Evolutionary conservation across 2,888 invertebrate genomes (phyloP).

Genomic region (Tholera decimalis): DNA sequence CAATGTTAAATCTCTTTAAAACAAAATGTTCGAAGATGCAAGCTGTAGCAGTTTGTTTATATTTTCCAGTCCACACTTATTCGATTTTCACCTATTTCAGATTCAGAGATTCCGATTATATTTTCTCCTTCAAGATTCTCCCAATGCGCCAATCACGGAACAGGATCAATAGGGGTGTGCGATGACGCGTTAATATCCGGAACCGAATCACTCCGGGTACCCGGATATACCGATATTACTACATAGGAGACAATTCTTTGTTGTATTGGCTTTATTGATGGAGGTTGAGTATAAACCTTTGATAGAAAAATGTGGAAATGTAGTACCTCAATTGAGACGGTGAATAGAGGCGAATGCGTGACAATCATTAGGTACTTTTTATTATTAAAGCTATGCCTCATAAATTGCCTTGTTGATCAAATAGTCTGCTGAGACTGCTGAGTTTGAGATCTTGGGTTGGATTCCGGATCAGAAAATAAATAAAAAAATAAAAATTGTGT

Average conservation of each 20-base stretch:
- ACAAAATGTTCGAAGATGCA: no score
- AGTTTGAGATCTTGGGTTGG: no score
- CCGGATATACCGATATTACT: constrained; percentile 32
- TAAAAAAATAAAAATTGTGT: no score
- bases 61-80: background rate
- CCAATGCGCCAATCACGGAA: constrained; percentile 34
- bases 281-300: background rate
- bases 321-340: background rate
- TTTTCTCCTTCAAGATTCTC: constrained; percentile 5
- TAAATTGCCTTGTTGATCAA: no score
- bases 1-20: no score
- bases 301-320: background rate
- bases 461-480: no score
- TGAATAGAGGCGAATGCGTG: background rate
- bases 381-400: no score
- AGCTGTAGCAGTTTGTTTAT: no score
- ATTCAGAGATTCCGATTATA: background rate
- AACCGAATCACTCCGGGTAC: constrained; percentile 6
- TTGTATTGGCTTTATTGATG: constrained; percentile 20
- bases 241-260: constrained; percentile 16
- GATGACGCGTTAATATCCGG: constrained; percentile 55
- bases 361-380: no score
- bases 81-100: no score
- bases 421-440: no score
- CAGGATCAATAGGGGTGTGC: constrained; percentile 27